A percentile compares a stretch with the other conserved stretches of the same genome.
These are phyloP conservation scores for Drosophila sproati DNA, from an alignment of 1,140 invertebrate species.

Conservation along the genomic window DNA sequence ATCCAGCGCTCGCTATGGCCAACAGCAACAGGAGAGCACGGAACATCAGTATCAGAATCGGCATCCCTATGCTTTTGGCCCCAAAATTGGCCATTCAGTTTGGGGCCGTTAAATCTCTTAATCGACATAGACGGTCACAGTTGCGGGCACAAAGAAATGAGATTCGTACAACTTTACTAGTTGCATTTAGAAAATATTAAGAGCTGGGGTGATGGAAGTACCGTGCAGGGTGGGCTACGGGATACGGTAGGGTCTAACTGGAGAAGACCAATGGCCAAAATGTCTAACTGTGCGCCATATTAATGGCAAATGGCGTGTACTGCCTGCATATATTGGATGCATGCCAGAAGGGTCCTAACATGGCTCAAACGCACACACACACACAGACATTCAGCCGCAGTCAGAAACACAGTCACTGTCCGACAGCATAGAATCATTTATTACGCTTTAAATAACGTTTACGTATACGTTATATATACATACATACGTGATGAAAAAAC, in stretches of 20 bases:
- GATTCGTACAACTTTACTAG: slow-evolving; percentile 72
- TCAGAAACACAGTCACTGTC: neutral
- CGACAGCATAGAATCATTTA: slow-evolving; percentile 58
- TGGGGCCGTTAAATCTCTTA: slow-evolving; percentile 73
- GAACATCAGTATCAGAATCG: neutral
- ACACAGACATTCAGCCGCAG: slow-evolving; percentile 1
- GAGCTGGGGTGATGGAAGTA: slow-evolving; percentile 6
- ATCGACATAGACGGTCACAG: slow-evolving; percentile 74
- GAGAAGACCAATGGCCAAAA: slow-evolving; percentile 38
- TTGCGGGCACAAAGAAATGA: slow-evolving; percentile 59
- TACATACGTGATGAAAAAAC: neutral
- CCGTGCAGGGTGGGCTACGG: no score
- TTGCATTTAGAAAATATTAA: slow-evolving; percentile 69
- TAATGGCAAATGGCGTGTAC: slow-evolving; percentile 65
- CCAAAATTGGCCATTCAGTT: slow-evolving; percentile 1
- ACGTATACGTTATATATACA: slow-evolving; percentile 38
- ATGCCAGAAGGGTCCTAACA: slow-evolving; percentile 57
- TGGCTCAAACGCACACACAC: slow-evolving; percentile 15
- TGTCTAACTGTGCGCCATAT: slow-evolving; percentile 69
- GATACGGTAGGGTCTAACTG: neutral
- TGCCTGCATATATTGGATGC: slow-evolving; percentile 27
- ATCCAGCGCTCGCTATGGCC: slow-evolving; percentile 16
- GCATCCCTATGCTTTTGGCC: slow-evolving; percentile 33
- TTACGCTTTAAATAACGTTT: slow-evolving; percentile 70
- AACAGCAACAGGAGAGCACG: neutral